Conservation (phyloP, 92 coral and sea anemone species). For the Porites evermanni region DNA sequence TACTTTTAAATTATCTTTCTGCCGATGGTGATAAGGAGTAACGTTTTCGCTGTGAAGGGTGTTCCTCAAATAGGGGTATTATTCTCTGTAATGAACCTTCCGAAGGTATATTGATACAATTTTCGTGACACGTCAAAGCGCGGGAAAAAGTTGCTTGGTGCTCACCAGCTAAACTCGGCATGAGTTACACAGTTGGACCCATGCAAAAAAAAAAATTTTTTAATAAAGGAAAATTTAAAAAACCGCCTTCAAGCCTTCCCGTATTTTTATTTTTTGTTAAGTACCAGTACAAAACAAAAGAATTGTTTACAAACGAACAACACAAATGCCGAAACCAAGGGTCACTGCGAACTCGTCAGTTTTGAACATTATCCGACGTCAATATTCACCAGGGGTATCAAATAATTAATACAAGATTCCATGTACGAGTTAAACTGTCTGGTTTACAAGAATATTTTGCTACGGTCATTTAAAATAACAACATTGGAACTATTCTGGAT, state of each 20-base stretch:
- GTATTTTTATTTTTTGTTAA: not conserved
- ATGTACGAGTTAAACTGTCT: not conserved
- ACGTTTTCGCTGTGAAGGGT: no score
- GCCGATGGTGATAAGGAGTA: no score
- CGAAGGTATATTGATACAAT: not conserved
- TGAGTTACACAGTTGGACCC: not conserved
- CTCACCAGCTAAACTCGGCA: not conserved
- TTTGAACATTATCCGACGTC: not conserved
- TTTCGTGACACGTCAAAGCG: not conserved
- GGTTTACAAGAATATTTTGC: no score
- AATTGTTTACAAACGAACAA: not conserved
- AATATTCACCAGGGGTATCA: not conserved
- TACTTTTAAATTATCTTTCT: not conserved
- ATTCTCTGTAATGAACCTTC: not conserved
- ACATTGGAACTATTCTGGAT: not conserved
- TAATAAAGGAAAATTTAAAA: not conserved
- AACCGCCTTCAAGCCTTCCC: not conserved
- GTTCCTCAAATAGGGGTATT: not conserved
- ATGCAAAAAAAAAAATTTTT: not conserved
- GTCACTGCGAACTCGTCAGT: not conserved
- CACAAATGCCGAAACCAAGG: not conserved
- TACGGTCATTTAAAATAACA: not conserved
- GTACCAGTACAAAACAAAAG: not conserved
- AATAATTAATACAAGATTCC: not conserved
- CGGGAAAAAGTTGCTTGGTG: not conserved